Conservation (phyloP, 37 sponge, comb jelly and placozoan species). For the Crambe crambe region DNA sequence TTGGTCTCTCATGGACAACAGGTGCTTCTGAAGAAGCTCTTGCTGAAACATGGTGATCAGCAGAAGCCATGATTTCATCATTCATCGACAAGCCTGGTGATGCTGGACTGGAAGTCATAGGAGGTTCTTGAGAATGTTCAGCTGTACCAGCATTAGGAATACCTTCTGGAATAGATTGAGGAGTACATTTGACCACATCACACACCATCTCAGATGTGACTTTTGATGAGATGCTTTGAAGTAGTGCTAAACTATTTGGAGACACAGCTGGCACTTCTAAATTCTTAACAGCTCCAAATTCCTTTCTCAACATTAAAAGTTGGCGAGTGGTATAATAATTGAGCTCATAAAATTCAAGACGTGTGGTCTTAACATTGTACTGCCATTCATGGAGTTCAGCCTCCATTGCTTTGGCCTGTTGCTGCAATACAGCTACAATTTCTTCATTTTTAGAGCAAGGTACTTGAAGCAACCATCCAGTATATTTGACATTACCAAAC, state of each 20-base stretch:
- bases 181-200: conserved; percentile 25
- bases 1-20: neutral
- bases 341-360: conserved; percentile 49
- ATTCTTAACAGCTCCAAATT: conserved; percentile 26
- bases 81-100: neutral
- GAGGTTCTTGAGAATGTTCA: neutral
- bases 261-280: neutral
- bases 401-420: conserved; percentile 46
- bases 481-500: conserved; percentile 49
- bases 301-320: conserved; percentile 46
- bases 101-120: neutral
- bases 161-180: neutral
- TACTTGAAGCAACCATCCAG: conserved; percentile 25
- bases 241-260: conserved; percentile 23
- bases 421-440: conserved; percentile 5
- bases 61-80: neutral
- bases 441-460: neutral
- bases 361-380: neutral
- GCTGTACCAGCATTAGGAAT: too few relatives aligned
- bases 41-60: neutral
- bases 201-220: conserved; percentile 5
- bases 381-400: conserved; percentile 41
- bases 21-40: neutral
- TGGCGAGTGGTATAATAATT: conserved; percentile 81
- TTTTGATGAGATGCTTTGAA: conserved; percentile 45